Evolutionary conservation across 2,113 vertebrate species (phyloP).

Genomic region (Jacana jacana): DNA sequence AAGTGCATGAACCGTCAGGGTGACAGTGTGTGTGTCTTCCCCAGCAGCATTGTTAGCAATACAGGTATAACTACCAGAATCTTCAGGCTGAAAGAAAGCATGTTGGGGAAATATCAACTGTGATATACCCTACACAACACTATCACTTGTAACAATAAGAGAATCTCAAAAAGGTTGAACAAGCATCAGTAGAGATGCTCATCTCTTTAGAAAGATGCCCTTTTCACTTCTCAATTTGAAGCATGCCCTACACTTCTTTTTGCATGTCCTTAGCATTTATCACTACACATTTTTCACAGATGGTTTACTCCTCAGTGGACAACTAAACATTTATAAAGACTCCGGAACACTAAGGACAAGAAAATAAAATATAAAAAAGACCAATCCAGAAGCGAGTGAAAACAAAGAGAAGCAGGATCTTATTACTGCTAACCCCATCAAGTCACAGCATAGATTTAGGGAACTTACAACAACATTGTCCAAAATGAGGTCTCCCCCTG

Average conservation of each 20-base stretch:
- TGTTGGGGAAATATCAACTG: neutral
- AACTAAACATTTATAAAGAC: neutral
- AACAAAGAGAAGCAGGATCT: neutral
- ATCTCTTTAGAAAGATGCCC: too few relatives aligned
- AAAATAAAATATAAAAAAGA: neutral
- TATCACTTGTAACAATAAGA: neutral
- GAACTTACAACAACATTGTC: slow-evolving; percentile 82
- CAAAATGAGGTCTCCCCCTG: slow-evolving; percentile 87
- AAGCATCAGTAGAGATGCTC: neutral
- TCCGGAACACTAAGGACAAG: neutral
- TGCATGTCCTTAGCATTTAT: neutral
- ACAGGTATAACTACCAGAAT: slow-evolving; percentile 89
- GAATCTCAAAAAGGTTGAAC: neutral
- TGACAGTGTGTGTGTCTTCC: slow-evolving; percentile 77
- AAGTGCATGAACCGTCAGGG: slow-evolving; percentile 81
- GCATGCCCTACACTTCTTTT: neutral
- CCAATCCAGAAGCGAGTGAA: neutral
- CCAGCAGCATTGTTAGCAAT: slow-evolving; percentile 85
- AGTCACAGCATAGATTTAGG: neutral
- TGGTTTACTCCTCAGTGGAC: neutral
- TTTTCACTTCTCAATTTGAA: neutral
- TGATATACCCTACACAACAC: neutral
- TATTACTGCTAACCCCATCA: neutral
- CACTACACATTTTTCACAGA: neutral
- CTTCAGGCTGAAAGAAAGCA: slow-evolving; percentile 77